A percentile compares a stretch with the other conserved stretches of the same genome.
Evolutionary conservation across 2,888 invertebrate species (phyloP).

Genomic region (Tenthredo distinguenda): DNA sequence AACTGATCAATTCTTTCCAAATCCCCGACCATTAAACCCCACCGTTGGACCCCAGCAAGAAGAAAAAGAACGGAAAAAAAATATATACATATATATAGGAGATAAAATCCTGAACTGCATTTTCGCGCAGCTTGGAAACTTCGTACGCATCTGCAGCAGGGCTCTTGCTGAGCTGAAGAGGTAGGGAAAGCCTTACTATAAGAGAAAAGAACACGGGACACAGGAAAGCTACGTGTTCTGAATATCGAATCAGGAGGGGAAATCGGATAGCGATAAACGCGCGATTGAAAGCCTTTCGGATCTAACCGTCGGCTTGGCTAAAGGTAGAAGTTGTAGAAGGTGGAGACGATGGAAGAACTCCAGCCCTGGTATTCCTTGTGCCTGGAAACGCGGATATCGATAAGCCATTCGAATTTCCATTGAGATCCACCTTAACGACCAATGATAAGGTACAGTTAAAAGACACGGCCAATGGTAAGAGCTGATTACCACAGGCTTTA

Average conservation of each 20-base stretch:
- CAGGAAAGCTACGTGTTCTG: constrained; percentile 66
- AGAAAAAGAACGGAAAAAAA: background rate
- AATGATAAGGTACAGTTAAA: constrained; percentile 50
- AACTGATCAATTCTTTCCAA: constrained; percentile 37
- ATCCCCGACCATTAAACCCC: constrained; percentile 31
- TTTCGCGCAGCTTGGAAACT: constrained; percentile 11
- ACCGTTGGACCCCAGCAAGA: constrained; percentile 7
- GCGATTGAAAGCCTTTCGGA: constrained; percentile 68
- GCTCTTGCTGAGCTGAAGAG: constrained; percentile 22
- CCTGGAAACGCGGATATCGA: constrained; percentile 62
- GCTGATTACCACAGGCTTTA: constrained; percentile 48
- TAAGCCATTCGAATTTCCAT: constrained; percentile 67
- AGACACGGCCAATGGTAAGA: constrained; percentile 45
- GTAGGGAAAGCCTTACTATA: constrained; percentile 23
- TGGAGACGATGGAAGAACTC: constrained; percentile 27
- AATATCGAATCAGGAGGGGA: constrained; percentile 69
- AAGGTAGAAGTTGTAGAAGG: constrained; percentile 46
- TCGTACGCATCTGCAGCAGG: constrained; percentile 29
- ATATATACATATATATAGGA: no score
- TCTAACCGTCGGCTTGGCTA: constrained; percentile 53
- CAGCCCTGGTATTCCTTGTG: constrained; percentile 29
- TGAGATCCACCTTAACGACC: constrained; percentile 55
- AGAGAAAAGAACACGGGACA: constrained; percentile 54
- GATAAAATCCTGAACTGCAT: constrained; percentile 25
- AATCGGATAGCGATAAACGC: constrained; percentile 72